Base-by-base conservation (phyloP, 1,140 invertebrate species). In the Achroia grisella region DNA sequence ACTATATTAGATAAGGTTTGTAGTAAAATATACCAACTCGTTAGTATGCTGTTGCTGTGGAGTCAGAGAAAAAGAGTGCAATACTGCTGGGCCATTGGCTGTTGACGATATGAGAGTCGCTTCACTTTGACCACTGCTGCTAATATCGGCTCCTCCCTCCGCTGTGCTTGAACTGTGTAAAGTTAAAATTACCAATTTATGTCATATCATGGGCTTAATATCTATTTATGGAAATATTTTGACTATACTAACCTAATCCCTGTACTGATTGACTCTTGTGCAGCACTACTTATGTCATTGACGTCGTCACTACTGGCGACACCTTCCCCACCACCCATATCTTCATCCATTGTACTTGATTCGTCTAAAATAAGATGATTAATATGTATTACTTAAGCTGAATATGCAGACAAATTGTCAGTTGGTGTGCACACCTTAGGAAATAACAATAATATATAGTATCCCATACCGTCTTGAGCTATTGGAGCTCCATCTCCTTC, bases 301-400 rank as follows among this genome's bases (percentile, higher is more conserved):
- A 85, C 81, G 54, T 85, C 81, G 43, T 85, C 81, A 45, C 81
- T 85, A 42, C 78, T 82, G 6, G 81, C 81, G 0, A 85, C 81
- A 10, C 81, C 81, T 43, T 82, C 80, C 5, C 78, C 76, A 6
- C 76, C 80, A 27, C 78, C 80, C 70, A 85, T 79, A 30, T 85
- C 81, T 54, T 85, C 81, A 51, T 85, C 81, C 81, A 85, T 85
- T 58, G 81, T 85, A 52, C 81, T 85, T 27, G 81, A 85, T 52
- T 82, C 80, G 61, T 82, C 80, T 82, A 39, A 2, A 55, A 53
- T 14, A 40, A 43, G 32, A 27, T 10, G 17, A 37, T 32, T 1
- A 32, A 8, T 34, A 32, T n/a, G 30, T 39, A 46, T 44, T 29
- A 29, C 10, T 5, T 29, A 27, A 36, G 36, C 1, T 31, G 23